Evolutionary conservation across 2,888 invertebrate genomes (phyloP).

Genomic region (Mimas tiliae): DNA sequence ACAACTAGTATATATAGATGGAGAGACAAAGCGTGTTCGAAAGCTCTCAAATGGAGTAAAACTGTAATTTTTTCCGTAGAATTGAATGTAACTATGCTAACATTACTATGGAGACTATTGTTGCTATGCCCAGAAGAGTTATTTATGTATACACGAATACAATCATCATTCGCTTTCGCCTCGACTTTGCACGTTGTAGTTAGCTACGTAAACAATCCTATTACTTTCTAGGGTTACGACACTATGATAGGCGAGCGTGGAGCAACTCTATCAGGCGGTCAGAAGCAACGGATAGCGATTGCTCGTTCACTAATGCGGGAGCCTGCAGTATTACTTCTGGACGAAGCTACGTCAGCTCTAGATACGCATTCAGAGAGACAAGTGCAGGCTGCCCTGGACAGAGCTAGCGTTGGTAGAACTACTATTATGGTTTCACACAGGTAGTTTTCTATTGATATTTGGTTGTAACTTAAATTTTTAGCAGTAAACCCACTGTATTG

Average conservation of each 20-base stretch:
- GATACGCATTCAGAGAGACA: constrained; percentile 92
- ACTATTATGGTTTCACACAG: constrained; percentile 90
- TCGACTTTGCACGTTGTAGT: not conserved
- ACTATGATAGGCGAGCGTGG: constrained; percentile 93
- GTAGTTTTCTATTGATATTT: constrained; percentile 36
- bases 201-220: not conserved
- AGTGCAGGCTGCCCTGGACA: constrained; percentile 91
- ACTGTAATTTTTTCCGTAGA: too few species aligned
- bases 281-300: constrained; percentile 93
- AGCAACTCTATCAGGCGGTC: constrained; percentile 92
- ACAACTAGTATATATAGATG: too few species aligned
- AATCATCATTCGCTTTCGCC: not conserved
- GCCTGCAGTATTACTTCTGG: constrained; percentile 89
- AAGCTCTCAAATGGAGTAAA: too few species aligned
- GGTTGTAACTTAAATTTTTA: not conserved
- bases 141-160: too few species aligned
- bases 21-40: too few species aligned
- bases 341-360: constrained; percentile 94
- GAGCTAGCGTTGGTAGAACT: constrained; percentile 89
- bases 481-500: too few species aligned
- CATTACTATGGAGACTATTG: too few species aligned
- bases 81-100: too few species aligned
- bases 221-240: constrained; percentile 86
- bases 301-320: constrained; percentile 91
- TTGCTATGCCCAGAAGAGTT: too few species aligned